Base-by-base conservation (phyloP, 2,797 vertebrate genomes). In the Phrynocephalus forsythii region DNA sequence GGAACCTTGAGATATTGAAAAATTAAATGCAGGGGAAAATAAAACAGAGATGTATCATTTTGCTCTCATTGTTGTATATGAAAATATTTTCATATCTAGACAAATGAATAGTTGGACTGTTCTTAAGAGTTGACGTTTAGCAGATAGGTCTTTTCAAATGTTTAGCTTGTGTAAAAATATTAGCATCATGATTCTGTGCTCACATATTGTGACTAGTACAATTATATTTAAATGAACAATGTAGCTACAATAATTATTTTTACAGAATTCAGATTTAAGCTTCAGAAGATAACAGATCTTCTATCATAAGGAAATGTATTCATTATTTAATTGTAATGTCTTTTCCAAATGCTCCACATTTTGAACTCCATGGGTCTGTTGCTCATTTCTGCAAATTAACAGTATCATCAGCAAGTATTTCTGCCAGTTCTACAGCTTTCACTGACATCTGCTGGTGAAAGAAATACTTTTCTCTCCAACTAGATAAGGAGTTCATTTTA, bases 401-500 rank as follows among this genome's bases (percentile, higher is more conserved):
- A 3, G 69, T 82, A 0, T 15, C 60, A 63, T 63, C 20, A 72
- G 44, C 72, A 9, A 30, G 56, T 1, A 38, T 6, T 82, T 75
- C 71, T 10, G 56, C 87, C 50, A 71, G 85, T 95, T 92, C 83
- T 30, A 82, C 0, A 93, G 92, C 92, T 94, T 95, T 90, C 93
- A 94, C 91, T 95, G 95, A 95, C 95, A 94, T 86, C 95, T 95
- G 86, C 94, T 94, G 95, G 95, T 93, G 71, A 66, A 48, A 80
- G 20, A 81, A 7, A n/a, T 30, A 71, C 69, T 26, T 78, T 67
- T 48, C 20, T 5, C 16, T 7, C 0, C 20, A 76, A 76, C 28
- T 56, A 78, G 30, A 56, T 52, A 82, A 44, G 0, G 1, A 24
- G 0, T 26, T 11, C 0, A 1, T 79, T 22, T 18, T 30, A 60